Evolutionary conservation across 2,797 vertebrate species (phyloP).

Genomic region (Catamblyrhynchus diadema): DNA sequence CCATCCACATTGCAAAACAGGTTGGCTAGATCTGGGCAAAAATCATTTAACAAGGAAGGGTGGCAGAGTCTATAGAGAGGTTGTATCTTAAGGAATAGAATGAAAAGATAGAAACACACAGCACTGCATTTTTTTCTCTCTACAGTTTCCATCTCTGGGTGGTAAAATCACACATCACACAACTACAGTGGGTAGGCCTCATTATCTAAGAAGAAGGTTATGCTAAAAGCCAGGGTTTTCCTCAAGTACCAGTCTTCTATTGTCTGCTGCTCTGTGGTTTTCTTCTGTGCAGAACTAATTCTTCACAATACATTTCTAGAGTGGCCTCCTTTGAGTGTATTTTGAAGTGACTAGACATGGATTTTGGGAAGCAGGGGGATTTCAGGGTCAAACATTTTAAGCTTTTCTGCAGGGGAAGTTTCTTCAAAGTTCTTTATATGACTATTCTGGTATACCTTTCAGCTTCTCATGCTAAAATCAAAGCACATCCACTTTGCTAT

Average conservation of each 20-base stretch:
- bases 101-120: not conserved
- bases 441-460: constrained; percentile 23
- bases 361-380: constrained; percentile 1
- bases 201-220: not conserved
- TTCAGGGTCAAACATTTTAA: constrained; percentile 40
- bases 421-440: constrained; percentile 28
- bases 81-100: not conserved
- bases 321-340: constrained; percentile 3
- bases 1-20: not conserved
- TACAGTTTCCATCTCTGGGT: not conserved
- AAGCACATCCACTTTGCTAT: constrained; percentile 24
- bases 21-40: not conserved
- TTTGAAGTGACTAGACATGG: not conserved
- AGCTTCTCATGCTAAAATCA: constrained; percentile 46
- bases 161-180: not conserved
- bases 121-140: not conserved
- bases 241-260: not conserved
- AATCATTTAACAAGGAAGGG: not conserved
- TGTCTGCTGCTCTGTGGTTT: not conserved
- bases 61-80: not conserved
- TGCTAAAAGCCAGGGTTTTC: not conserved
- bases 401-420: constrained; percentile 26
- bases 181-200: not conserved
- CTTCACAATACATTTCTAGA: not conserved
- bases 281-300: not conserved